These are phyloP conservation scores for Menura novaehollandiae DNA, from an alignment of 2,113 vertebrate genomes.

Conservation along the genomic window DNA sequence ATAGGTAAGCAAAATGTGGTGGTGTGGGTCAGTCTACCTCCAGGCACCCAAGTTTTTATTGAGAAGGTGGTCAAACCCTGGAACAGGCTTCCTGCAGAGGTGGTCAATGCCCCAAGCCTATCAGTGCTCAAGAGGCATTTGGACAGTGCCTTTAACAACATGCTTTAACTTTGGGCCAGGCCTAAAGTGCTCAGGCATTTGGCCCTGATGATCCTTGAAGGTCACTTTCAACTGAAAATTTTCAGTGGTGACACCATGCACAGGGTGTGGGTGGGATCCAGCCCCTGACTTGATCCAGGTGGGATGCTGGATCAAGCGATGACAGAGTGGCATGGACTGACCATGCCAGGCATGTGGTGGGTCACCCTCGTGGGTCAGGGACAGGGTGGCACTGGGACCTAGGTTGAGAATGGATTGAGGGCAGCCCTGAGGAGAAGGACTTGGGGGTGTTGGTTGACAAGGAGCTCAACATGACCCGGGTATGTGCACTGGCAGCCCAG, in stretches of 20 bases:
- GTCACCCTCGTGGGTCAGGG: neutral
- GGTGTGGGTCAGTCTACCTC: neutral
- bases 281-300: fast-evolving
- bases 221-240: neutral
- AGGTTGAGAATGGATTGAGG: neutral
- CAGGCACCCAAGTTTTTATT: neutral
- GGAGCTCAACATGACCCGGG: neutral
- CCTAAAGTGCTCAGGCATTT: neutral
- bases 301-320: neutral
- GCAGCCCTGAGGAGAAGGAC: neutral
- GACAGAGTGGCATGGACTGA: neutral
- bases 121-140: neutral
- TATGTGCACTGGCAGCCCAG: neutral
- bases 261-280: neutral
- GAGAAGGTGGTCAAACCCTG: neutral
- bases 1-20: fast-evolving
- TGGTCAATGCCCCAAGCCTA: neutral
- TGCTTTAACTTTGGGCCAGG: neutral
- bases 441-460: neutral
- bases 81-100: neutral
- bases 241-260: neutral
- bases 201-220: neutral
- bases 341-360: fast-evolving
- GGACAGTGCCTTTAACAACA: neutral
- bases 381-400: neutral